Evolutionary conservation across 2,888 invertebrate species (phyloP).

Genomic region (Chrysotoxum bicinctum): DNA sequence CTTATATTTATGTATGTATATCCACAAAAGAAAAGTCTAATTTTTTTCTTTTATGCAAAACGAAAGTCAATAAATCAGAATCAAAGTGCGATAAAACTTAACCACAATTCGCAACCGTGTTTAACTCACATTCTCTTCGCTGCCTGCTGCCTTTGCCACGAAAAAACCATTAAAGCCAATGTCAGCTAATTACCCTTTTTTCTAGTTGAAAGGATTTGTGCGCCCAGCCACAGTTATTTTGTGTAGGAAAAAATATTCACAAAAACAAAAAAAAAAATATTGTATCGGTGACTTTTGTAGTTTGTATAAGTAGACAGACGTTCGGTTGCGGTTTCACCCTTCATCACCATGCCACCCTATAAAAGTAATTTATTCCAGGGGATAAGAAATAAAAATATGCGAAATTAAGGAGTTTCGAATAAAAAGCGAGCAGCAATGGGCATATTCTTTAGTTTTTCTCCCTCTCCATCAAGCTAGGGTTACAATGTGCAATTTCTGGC

Average conservation of each 20-base stretch:
- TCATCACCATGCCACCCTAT: conserved; percentile 33
- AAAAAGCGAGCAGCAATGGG: background rate
- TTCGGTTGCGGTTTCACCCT: conserved; percentile 41
- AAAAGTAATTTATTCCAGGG: conserved; percentile 49
- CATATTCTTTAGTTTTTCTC: conserved; percentile 3
- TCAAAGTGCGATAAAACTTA: conserved; percentile 70
- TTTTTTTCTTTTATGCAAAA: conserved; percentile 3
- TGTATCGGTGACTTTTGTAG: conserved; percentile 68
- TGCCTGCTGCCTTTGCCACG: conserved; percentile 16
- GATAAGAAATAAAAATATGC: conserved; percentile 51
- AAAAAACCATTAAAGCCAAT: conserved; percentile 56
- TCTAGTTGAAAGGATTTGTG: conserved; percentile 66
- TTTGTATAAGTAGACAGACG: conserved; percentile 57
- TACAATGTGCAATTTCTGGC: conserved; percentile 18
- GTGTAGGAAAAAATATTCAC: background rate
- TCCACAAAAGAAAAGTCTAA: conserved; percentile 4
- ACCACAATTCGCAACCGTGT: conserved; percentile 57
- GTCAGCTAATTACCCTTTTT: conserved; percentile 71
- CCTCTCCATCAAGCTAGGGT: background rate
- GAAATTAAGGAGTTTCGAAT: conserved; percentile 46
- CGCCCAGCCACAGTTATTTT: conserved; percentile 35
- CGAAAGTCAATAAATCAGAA: conserved; percentile 71
- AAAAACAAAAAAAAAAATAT: conserved; percentile 20
- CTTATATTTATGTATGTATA: conserved; percentile 4
- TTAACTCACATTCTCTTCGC: conserved; percentile 32